phyloP scores from a whole-genome alignment of 2,888 invertebrate species.

The Apamea crenata region DNA sequence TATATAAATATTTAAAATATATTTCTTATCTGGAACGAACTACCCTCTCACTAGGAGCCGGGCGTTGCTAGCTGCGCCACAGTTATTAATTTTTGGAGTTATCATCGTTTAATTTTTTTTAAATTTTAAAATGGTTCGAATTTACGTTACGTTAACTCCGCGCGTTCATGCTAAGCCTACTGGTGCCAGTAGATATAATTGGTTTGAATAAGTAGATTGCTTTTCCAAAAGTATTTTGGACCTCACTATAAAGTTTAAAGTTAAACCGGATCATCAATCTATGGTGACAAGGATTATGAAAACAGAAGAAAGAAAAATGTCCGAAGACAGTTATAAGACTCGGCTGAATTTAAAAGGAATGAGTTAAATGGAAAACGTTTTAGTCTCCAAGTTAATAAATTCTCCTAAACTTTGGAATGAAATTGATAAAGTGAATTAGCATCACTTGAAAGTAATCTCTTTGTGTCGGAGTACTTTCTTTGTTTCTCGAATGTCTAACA shows the following conservation, averaged over 20 bases:
- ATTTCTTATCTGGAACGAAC: too few relatives aligned
- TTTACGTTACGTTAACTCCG: neutral
- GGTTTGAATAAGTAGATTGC: slow-evolving; percentile 4
- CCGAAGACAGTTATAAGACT: slow-evolving; percentile 35
- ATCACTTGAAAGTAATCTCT: slow-evolving; percentile 57
- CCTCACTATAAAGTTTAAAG: slow-evolving; percentile 7
- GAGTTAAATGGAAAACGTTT: slow-evolving; percentile 57
- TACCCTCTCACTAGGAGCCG: too few relatives aligned
- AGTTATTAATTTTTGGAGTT: too few relatives aligned
- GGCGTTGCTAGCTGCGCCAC: too few relatives aligned
- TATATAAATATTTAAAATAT: too few relatives aligned
- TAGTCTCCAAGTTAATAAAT: slow-evolving; percentile 55
- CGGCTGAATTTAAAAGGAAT: slow-evolving; percentile 51
- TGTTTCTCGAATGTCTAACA: slow-evolving; percentile 30
- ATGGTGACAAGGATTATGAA: slow-evolving; percentile 48
- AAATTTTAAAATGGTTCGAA: neutral
- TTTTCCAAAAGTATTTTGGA: slow-evolving; percentile 4
- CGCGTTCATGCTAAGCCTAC: neutral
- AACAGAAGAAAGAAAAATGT: slow-evolving; percentile 43
- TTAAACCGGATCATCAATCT: slow-evolving; percentile 7
- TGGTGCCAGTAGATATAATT: neutral
- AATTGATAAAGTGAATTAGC: slow-evolving; percentile 63
- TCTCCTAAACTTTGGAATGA: slow-evolving; percentile 52
- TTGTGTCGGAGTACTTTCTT: slow-evolving; percentile 37
- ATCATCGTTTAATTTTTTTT: too few relatives aligned